These are phyloP conservation scores for Drosophila paranaensis DNA, from an alignment of 2,888 invertebrate genomes.

Conservation along the genomic window DNA sequence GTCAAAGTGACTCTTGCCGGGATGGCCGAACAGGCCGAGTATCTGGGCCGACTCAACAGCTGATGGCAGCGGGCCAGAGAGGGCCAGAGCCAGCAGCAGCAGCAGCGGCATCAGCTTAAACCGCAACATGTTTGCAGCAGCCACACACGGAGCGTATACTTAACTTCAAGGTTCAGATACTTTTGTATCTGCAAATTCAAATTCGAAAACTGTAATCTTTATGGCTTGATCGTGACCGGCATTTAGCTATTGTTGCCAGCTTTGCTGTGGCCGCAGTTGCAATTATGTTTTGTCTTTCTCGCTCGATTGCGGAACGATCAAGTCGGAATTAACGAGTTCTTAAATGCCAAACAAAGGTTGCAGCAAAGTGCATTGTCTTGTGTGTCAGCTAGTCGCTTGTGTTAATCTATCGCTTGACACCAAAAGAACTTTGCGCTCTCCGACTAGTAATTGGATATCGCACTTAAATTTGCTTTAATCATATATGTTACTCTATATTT, in stretches of 20 bases:
- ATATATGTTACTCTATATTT: background rate
- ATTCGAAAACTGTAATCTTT: conserved; percentile 25
- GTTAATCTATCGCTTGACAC: background rate
- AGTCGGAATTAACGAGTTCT: conserved; percentile 34
- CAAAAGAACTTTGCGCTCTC: background rate
- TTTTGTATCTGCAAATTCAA: conserved; percentile 20
- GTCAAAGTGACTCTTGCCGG: conserved; percentile 84
- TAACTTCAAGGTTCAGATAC: conserved; percentile 27
- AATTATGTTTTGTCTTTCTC: background rate
- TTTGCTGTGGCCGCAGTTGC: conserved; percentile 24
- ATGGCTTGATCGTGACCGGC: conserved; percentile 64
- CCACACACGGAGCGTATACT: conserved; percentile 5
- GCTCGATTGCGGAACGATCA: conserved; percentile 3
- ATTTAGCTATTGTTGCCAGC: conserved; percentile 33
- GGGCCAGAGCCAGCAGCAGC: background rate
- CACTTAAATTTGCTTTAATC: background rate
- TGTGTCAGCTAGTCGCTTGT: background rate
- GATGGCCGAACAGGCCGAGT: conserved; percentile 84
- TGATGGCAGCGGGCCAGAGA: background rate
- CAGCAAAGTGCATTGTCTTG: conserved; percentile 3
- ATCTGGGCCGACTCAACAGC: conserved; percentile 60
- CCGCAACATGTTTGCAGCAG: conserved; percentile 22
- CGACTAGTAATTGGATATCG: background rate
- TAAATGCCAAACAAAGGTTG: conserved; percentile 24
- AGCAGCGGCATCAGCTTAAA: background rate